Percentiles rank a stretch among this genome's conserved stretches.
These are phyloP conservation scores for Gnatocerus cornutus DNA, from an alignment of 2,888 invertebrate genomes.

Conservation along the genomic window DNA sequence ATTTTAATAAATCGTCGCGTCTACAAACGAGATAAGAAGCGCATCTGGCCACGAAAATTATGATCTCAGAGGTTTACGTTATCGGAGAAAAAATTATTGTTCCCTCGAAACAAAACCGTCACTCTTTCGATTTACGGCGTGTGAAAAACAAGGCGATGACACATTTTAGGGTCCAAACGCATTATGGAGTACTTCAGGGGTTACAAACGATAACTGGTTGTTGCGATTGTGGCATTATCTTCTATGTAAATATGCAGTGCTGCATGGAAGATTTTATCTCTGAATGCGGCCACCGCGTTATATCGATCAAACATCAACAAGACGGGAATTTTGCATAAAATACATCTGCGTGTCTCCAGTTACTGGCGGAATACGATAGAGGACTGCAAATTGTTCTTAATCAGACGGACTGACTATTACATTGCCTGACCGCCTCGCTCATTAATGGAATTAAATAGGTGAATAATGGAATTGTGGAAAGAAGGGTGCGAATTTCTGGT, in stretches of 20 bases:
- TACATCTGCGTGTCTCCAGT: slow-evolving; percentile 43
- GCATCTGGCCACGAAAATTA: slow-evolving; percentile 38
- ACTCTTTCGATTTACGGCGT: slow-evolving; percentile 40
- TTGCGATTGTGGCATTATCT: slow-evolving; percentile 29
- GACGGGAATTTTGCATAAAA: slow-evolving; percentile 50
- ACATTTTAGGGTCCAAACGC: slow-evolving; percentile 41
- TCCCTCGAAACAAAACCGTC: slow-evolving; percentile 16
- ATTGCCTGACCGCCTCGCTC: slow-evolving; percentile 23
- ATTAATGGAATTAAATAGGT: slow-evolving; percentile 5
- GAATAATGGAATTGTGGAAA: too few relatives aligned
- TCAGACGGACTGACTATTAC: slow-evolving; percentile 11
- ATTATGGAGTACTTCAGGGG: slow-evolving; percentile 21
- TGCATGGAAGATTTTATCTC: slow-evolving; percentile 49
- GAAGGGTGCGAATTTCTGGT: too few relatives aligned
- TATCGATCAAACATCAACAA: slow-evolving; percentile 54
- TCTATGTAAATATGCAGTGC: slow-evolving; percentile 52
- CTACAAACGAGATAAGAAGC: slow-evolving; percentile 46
- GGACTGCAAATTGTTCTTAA: slow-evolving; percentile 41
- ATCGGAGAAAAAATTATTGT: slow-evolving; percentile 31
- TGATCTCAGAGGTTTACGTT: slow-evolving; percentile 35
- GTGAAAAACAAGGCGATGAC: slow-evolving; percentile 41
- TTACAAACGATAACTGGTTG: slow-evolving; percentile 26
- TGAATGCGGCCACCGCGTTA: slow-evolving; percentile 50
- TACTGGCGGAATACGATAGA: slow-evolving; percentile 25
- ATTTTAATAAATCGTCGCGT: slow-evolving; percentile 43